Percentiles rank a stretch among this genome's conserved stretches.
Conservation (phyloP, 53 echinoderm and acorn worm species). For the Holothuria leucospilota region DNA sequence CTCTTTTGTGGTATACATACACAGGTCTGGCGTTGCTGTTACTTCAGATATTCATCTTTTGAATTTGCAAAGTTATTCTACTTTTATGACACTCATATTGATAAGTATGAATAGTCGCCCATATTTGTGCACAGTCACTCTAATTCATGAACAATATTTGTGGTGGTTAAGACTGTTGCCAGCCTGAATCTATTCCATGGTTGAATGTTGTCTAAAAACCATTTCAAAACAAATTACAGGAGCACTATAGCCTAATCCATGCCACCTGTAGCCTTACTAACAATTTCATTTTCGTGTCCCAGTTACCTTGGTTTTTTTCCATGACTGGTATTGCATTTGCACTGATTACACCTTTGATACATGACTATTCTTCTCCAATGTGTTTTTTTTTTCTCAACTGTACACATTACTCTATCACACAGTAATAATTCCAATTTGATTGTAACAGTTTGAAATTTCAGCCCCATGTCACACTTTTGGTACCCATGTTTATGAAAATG, state of each 20-base stretch:
- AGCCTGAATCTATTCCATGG: conserved; percentile 27
- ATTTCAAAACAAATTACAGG: conserved; percentile 10
- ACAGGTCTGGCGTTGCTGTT: conserved; percentile 12
- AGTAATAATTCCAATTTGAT: conserved; percentile 27
- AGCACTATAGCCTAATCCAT: conserved; percentile 12
- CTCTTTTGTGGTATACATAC: conserved; percentile 23
- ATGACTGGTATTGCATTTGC: conserved; percentile 9
- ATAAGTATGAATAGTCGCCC: conserved; percentile 12
- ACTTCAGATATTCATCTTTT: conserved; percentile 1
- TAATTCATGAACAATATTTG: conserved; percentile 29
- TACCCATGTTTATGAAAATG: conserved; percentile 14
- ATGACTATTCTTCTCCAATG: conserved; percentile 23
- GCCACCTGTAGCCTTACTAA: conserved; percentile 23
- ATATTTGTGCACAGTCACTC: conserved; percentile 22
- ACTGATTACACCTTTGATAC: conserved; percentile 25
- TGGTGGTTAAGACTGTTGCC: conserved; percentile 23
- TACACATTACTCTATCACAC: too few species aligned
- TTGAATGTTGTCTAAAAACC: conserved; percentile 21
- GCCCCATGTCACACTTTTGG: not conserved
- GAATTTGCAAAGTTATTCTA: conserved; percentile 22
- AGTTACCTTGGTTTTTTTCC: conserved; percentile 19
- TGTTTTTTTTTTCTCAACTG: not conserved
- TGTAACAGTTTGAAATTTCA: conserved; percentile 19
- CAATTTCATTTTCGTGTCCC: conserved; percentile 13
- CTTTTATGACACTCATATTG: conserved; percentile 21